A percentile compares a stretch with the other conserved stretches of the same genome.
Conservation (phyloP, 2,888 invertebrate species). For the Scaeva pyrastri region DNA sequence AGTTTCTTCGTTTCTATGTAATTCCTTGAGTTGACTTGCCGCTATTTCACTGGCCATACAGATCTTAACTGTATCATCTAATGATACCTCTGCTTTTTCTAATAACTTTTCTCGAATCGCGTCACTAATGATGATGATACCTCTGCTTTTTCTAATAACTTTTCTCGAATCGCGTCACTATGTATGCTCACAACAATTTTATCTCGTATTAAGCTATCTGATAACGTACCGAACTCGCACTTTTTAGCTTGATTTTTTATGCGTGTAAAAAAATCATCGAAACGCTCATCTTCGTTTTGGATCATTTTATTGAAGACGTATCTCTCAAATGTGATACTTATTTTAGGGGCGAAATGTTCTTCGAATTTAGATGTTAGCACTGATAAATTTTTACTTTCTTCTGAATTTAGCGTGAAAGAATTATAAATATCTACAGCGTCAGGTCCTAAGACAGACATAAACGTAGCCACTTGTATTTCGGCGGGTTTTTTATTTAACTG, state of each 20-base stretch:
- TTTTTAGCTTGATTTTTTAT: conserved; percentile 66
- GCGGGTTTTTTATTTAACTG: background rate
- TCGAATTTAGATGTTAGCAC: conserved; percentile 50
- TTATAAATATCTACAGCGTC: conserved; percentile 40
- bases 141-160: conserved; percentile 63
- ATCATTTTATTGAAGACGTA: conserved; percentile 64
- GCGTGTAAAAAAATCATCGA: conserved; percentile 69
- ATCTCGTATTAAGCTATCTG: conserved; percentile 51
- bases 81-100: conserved; percentile 55
- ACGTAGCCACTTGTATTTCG: conserved; percentile 38
- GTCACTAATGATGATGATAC: no score
- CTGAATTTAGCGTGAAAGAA: conserved; percentile 13
- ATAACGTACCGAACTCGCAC: conserved; percentile 54
- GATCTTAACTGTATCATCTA: conserved; percentile 65
- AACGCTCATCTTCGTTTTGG: conserved; percentile 56
- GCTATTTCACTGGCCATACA: conserved; percentile 68
- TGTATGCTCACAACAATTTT: conserved; percentile 62
- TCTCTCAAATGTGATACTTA: conserved; percentile 66
- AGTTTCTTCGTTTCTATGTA: conserved; percentile 37
- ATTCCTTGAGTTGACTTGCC: conserved; percentile 51
- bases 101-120: conserved; percentile 61
- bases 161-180: conserved; percentile 53
- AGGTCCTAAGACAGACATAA: conserved; percentile 57
- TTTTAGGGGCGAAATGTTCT: conserved; percentile 46
- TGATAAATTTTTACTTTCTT: conserved; percentile 39